Percentiles rank a stretch among this genome's conserved stretches.
These are phyloP conservation scores for Clarias platycephalus DNA, from an alignment of 2,797 vertebrate species.

Conservation along the genomic window DNA sequence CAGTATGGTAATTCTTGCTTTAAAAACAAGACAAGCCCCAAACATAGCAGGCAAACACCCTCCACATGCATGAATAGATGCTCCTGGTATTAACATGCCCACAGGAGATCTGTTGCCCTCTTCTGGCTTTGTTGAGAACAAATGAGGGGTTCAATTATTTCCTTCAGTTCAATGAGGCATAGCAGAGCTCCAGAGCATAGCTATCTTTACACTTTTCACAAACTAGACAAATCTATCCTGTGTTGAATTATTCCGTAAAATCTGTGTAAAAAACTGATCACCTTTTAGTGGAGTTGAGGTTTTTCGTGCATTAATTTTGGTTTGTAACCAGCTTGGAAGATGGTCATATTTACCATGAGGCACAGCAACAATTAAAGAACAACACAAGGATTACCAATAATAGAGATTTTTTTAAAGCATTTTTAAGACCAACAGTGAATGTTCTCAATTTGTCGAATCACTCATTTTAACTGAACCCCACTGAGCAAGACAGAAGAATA, in stretches of 20 bases:
- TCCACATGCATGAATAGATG: neutral
- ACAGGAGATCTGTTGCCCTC: conserved; percentile 58
- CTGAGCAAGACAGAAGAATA: neutral
- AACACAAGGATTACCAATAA: neutral
- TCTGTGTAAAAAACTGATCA: neutral
- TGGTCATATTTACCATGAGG: neutral
- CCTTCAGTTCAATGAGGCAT: neutral
- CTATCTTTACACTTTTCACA: neutral
- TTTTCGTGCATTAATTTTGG: neutral
- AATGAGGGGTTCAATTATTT: conserved; percentile 40
- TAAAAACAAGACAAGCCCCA: neutral
- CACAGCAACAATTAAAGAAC: neutral
- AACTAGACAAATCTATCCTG: neutral
- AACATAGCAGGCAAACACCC: neutral
- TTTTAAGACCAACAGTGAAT: neutral
- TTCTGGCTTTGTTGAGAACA: conserved; percentile 57
- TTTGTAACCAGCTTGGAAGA: neutral
- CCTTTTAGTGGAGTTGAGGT: neutral
- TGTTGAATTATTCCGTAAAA: neutral
- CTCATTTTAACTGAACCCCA: neutral
- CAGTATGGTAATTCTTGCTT: neutral
- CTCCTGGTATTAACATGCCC: neutral
- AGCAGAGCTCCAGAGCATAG: neutral
- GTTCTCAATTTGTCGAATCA: neutral
- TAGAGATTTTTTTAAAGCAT: neutral